Percentiles rank a stretch among this genome's conserved stretches.
Evolutionary conservation across 1,140 invertebrate genomes (phyloP).

Genomic region (Saxidomus purpurata): DNA sequence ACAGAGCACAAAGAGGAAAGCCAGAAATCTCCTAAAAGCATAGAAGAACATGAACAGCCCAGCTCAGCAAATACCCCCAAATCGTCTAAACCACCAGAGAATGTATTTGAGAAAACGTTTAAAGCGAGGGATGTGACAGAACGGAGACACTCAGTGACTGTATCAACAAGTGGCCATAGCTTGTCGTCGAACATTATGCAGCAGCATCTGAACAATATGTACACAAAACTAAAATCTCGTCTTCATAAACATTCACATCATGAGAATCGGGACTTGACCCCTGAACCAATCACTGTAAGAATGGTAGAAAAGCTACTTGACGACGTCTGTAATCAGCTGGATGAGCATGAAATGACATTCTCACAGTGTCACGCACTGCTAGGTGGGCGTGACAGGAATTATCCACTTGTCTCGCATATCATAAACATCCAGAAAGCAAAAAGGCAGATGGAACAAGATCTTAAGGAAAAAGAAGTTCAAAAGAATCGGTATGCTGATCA

Average conservation of each 20-base stretch:
- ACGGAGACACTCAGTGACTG: constrained; percentile 23
- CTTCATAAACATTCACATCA: constrained; percentile 10
- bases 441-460: constrained; percentile 53
- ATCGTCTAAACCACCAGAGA: neutral
- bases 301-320: constrained; percentile 61
- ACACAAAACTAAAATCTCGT: constrained; percentile 43
- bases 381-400: constrained; percentile 57
- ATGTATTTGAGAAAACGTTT: constrained; percentile 47
- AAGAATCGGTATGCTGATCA: constrained; percentile 65
- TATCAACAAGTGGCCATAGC: constrained; percentile 33
- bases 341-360: constrained; percentile 60
- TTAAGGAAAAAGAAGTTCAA: constrained; percentile 54
- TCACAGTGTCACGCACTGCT: constrained; percentile 61
- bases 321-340: constrained; percentile 34
- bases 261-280: neutral
- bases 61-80: neutral
- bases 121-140: neutral
- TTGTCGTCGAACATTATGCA: constrained; percentile 42
- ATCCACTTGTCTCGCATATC: constrained; percentile 64
- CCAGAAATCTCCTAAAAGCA: neutral
- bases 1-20: constrained; percentile 5
- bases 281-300: constrained; percentile 51
- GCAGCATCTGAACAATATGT: constrained; percentile 54
- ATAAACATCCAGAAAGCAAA: constrained; percentile 61
- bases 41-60: neutral